Conservation (phyloP, 2,113 vertebrate species). For the Laticauda colubrina region DNA sequence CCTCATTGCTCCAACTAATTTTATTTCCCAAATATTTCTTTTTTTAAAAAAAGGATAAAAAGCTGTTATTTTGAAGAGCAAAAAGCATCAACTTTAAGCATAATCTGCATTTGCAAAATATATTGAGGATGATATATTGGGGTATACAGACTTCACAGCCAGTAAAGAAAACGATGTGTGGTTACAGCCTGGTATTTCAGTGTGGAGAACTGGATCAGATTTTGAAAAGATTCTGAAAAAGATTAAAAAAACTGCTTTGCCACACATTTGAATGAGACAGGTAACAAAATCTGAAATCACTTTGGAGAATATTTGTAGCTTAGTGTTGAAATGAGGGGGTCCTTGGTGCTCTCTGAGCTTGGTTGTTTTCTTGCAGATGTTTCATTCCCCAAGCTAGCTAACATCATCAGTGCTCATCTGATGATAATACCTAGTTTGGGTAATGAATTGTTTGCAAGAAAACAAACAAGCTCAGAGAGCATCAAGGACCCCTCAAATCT, state of each 20-base stretch:
- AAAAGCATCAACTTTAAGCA: background rate
- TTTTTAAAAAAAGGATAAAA: background rate
- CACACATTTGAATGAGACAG: background rate
- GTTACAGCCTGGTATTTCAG: background rate
- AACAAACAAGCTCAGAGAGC: too few species aligned
- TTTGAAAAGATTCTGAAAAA: background rate
- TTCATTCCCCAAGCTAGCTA: too few species aligned
- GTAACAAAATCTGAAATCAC: background rate
- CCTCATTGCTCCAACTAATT: background rate
- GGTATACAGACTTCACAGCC: background rate
- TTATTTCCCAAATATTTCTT: background rate
- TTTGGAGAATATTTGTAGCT: too few species aligned
- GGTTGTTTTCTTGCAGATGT: too few species aligned
- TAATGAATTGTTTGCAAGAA: too few species aligned
- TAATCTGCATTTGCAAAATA: background rate
- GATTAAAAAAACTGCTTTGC: too few species aligned
- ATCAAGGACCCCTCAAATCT: too few species aligned
- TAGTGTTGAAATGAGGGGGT: too few species aligned
- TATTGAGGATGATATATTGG: background rate
- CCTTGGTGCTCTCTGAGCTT: too few species aligned
- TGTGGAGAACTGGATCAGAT: background rate
- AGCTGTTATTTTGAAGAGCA: background rate
- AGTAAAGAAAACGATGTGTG: background rate
- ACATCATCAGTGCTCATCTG: too few species aligned
- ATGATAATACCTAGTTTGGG: too few species aligned